A percentile compares a stretch with the other conserved stretches of the same genome.
These are phyloP conservation scores for Formica aserva DNA, from an alignment of 2,888 invertebrate genomes.

Conservation along the genomic window DNA sequence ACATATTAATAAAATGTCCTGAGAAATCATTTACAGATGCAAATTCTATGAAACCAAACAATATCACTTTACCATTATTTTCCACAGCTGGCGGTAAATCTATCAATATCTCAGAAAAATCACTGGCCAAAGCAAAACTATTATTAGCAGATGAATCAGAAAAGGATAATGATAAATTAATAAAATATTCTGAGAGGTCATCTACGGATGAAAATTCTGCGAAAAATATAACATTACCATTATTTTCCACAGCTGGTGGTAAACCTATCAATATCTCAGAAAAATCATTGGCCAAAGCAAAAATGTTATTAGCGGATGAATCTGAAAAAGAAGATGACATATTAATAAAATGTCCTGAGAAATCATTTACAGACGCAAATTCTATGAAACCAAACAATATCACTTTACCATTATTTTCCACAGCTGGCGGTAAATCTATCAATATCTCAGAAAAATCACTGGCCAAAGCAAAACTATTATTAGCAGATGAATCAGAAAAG, in stretches of 20 bases:
- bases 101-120: not conserved
- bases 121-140: slow-evolving; percentile 25
- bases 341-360: too few species aligned
- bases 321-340: not conserved
- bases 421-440: not conserved
- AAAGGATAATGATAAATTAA: not conserved
- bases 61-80: not conserved
- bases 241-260: not conserved
- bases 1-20: not conserved
- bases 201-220: not conserved
- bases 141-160: slow-evolving; percentile 42
- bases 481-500: too few species aligned
- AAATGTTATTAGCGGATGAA: not conserved
- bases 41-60: not conserved
- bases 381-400: not conserved
- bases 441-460: slow-evolving; percentile 68
- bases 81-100: not conserved
- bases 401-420: not conserved
- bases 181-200: not conserved
- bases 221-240: not conserved
- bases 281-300: slow-evolving; percentile 14
- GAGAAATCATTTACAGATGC: not conserved
- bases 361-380: not conserved
- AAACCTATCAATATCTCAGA: not conserved
- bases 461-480: slow-evolving; percentile 48